Conservation (phyloP, 1,140 invertebrate species). For the Pissodes strobi region DNA sequence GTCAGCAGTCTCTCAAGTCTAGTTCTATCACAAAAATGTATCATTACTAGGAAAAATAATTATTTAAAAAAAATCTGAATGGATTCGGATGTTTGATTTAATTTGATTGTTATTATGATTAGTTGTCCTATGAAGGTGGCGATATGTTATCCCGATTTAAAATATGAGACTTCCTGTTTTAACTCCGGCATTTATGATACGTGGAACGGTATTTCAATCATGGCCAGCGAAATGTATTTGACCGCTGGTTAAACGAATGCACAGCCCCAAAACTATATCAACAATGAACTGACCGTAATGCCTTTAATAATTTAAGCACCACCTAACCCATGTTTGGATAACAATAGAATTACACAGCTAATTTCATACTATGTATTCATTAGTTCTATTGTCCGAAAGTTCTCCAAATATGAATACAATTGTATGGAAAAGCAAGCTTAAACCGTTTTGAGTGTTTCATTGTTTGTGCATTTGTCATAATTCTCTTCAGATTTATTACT, state of each 20-base stretch:
- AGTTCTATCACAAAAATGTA: too few relatives aligned
- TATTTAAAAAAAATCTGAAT: too few relatives aligned
- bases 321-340: constrained; percentile 7
- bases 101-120: too few relatives aligned
- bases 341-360: constrained; percentile 33
- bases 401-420: constrained; percentile 31
- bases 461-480: constrained; percentile 35
- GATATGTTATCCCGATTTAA: too few relatives aligned
- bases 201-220: too few relatives aligned
- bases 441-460: constrained; percentile 27
- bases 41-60: too few relatives aligned
- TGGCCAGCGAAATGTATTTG: too few relatives aligned
- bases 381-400: constrained; percentile 33
- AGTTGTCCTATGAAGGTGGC: too few relatives aligned
- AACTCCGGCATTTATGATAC: too few relatives aligned
- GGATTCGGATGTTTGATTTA: too few relatives aligned
- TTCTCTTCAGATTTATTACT: constrained; percentile 24
- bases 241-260: background rate
- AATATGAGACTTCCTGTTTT: too few relatives aligned
- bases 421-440: constrained; percentile 24
- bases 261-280: background rate
- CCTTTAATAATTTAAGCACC: constrained; percentile 21
- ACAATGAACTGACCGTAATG: constrained; percentile 2
- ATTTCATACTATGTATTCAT: constrained; percentile 24
- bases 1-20: too few relatives aligned